Evolutionary conservation across 2,888 invertebrate genomes (phyloP).

Genomic region (Clitarchus hookeri): DNA sequence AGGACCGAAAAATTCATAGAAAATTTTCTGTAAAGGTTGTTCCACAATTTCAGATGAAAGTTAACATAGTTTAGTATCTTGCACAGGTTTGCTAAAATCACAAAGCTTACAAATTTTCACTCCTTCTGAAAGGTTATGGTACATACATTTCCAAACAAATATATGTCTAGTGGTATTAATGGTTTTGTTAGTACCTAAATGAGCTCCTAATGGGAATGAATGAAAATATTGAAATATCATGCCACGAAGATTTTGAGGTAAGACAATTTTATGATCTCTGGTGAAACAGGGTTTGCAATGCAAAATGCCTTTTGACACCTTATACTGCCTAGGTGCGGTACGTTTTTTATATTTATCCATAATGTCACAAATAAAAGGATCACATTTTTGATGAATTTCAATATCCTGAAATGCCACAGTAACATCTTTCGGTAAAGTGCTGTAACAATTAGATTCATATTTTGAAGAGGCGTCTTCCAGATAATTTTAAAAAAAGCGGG

Average conservation of each 20-base stretch:
- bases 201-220: not conserved
- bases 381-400: not conserved
- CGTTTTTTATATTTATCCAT: not conserved
- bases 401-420: not conserved
- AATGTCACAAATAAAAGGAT: not conserved
- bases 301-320: not conserved
- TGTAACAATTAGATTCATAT: not conserved
- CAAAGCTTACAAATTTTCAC: not conserved
- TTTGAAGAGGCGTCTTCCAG: not conserved
- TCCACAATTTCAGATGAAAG: not conserved
- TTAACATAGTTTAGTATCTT: not conserved
- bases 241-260: constrained; percentile 20
- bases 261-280: not conserved
- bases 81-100: not conserved
- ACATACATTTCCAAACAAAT: not conserved
- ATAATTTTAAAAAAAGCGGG: not conserved
- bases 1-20: not conserved
- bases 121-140: not conserved
- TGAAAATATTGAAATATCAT: constrained; percentile 16
- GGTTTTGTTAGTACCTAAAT: not conserved
- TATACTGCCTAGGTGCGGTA: not conserved
- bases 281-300: not conserved
- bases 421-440: not conserved
- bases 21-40: not conserved
- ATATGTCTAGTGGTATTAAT: not conserved